phyloP scores from a whole-genome alignment of 2,888 invertebrate genomes.

The Desoria tigrina region DNA sequence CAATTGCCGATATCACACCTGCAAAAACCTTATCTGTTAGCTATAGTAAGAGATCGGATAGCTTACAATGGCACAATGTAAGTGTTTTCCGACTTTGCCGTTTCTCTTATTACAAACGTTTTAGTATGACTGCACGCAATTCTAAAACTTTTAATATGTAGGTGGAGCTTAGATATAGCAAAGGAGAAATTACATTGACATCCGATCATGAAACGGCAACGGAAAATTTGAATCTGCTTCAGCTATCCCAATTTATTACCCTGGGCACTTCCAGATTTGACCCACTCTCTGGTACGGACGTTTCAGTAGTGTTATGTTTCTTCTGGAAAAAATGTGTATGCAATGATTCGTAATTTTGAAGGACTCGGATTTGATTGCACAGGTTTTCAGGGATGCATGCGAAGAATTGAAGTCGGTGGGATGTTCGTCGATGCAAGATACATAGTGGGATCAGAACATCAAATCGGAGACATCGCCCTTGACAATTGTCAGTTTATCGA shows the following conservation, averaged over 20 bases:
- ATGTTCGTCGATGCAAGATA: slow-evolving; percentile 76
- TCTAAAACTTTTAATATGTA: slow-evolving; percentile 63
- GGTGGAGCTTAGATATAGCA: slow-evolving; percentile 73
- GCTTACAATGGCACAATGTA: slow-evolving; percentile 72
- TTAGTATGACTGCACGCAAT: neutral
- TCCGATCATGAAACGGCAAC: slow-evolving; percentile 76
- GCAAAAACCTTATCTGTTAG: slow-evolving; percentile 63
- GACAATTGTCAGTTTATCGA: slow-evolving; percentile 77
- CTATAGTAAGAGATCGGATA: slow-evolving; percentile 71
- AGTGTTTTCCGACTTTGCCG: slow-evolving; percentile 1
- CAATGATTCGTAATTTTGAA: too few relatives aligned
- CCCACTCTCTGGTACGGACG: slow-evolving; percentile 31
- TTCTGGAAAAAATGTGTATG: too few relatives aligned
- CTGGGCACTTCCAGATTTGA: slow-evolving; percentile 44
- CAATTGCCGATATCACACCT: slow-evolving; percentile 55
- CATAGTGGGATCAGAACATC: slow-evolving; percentile 77
- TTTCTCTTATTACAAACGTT: neutral
- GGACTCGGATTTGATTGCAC: slow-evolving; percentile 54
- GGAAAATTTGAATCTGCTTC: slow-evolving; percentile 40
- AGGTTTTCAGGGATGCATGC: slow-evolving; percentile 88
- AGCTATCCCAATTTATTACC: slow-evolving; percentile 43
- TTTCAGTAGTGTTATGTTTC: neutral
- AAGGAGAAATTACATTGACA: slow-evolving; percentile 71
- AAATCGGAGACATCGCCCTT: slow-evolving; percentile 83
- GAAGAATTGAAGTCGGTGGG: slow-evolving; percentile 82